Percentiles rank a stretch among this genome's conserved stretches.
phyloP scores from a whole-genome alignment of 2,797 vertebrate species.

The Moxostoma hubbsi region DNA sequence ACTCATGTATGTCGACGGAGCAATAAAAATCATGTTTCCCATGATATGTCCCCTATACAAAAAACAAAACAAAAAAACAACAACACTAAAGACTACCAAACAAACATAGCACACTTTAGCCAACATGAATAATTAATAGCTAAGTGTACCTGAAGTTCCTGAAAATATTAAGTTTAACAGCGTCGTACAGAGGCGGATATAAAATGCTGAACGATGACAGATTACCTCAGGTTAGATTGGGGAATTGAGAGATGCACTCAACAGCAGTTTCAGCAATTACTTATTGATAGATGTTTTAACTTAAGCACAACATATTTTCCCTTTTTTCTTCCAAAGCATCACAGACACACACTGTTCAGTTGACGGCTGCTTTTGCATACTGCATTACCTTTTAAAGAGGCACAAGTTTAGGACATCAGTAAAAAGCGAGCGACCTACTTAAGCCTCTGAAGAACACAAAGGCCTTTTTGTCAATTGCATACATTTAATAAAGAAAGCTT shows the following conservation, averaged over 20 bases:
- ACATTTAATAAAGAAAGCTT: conserved; percentile 60
- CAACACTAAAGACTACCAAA: background rate
- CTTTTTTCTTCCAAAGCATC: conserved; percentile 47
- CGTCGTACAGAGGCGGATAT: conserved; percentile 12
- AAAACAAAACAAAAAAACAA: background rate
- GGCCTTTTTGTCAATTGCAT: conserved; percentile 60
- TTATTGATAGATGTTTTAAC: conserved; percentile 66
- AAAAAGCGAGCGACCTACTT: conserved; percentile 63
- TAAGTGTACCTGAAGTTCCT: background rate
- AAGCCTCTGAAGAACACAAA: conserved; percentile 53
- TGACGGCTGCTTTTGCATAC: conserved; percentile 47
- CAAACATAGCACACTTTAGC: background rate
- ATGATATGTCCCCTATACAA: background rate
- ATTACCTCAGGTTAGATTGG: conserved; percentile 30
- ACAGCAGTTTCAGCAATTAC: conserved; percentile 58
- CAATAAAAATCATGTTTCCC: too few relatives aligned
- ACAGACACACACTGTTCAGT: conserved; percentile 30
- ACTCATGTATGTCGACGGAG: too few relatives aligned
- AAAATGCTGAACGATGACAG: background rate
- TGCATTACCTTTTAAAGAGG: conserved; percentile 54
- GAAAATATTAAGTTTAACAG: background rate
- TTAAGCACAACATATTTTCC: conserved; percentile 51
- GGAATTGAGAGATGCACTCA: conserved; percentile 34
- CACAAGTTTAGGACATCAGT: conserved; percentile 57
- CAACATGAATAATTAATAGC: conserved; percentile 4